Evolutionary conservation across 2,113 vertebrate species (phyloP).

Genomic region (Megaptera novaeangliae): DNA sequence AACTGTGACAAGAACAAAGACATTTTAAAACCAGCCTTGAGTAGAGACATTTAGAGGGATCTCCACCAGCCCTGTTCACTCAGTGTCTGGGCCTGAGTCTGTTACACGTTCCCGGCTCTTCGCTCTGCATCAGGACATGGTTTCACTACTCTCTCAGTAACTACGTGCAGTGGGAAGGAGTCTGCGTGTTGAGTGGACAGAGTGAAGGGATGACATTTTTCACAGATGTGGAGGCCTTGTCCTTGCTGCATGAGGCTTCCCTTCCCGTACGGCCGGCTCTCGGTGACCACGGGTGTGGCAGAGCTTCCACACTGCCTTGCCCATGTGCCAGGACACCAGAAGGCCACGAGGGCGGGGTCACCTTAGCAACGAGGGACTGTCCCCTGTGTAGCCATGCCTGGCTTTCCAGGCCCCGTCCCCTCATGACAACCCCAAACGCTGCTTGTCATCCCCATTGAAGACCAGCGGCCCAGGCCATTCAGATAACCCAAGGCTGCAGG

Average conservation of each 20-base stretch:
- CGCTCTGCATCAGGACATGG: not conserved
- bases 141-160: too few species aligned
- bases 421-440: not conserved
- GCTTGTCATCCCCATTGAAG: not conserved
- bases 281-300: not conserved
- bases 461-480: not conserved
- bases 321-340: not conserved
- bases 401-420: not conserved
- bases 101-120: not conserved
- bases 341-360: not conserved
- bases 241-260: not conserved
- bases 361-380: not conserved
- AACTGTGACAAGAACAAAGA: not conserved
- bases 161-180: fast-evolving
- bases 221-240: not conserved
- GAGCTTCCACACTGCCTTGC: not conserved
- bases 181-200: not conserved
- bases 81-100: not conserved
- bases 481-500: not conserved
- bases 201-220: not conserved
- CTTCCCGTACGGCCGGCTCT: not conserved
- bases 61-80: not conserved
- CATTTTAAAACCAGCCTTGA: not conserved
- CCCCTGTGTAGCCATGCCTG: not conserved
- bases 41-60: fast-evolving